Percentiles rank a stretch among this genome's conserved stretches.
phyloP scores from a whole-genome alignment of 2,888 invertebrate genomes.

The Melanostoma mellinum region DNA sequence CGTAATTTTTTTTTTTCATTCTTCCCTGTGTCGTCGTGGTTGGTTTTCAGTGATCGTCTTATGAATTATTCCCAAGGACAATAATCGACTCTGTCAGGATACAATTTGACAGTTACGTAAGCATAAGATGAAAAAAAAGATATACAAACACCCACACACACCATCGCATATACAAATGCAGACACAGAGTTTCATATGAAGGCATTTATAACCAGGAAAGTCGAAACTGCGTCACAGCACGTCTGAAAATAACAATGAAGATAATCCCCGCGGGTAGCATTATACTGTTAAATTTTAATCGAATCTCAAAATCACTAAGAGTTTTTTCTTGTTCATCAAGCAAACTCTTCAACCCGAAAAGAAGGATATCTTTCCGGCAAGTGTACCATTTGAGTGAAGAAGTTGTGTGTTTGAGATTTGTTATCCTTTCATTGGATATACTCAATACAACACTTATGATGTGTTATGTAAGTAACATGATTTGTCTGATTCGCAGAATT shows the following conservation, averaged over 20 bases:
- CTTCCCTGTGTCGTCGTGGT: neutral
- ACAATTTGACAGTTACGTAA: constrained; percentile 48
- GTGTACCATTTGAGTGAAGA: too few relatives aligned
- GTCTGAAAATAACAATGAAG: neutral
- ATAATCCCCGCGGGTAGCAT: constrained; percentile 33
- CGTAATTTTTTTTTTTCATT: neutral
- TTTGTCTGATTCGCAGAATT: too few relatives aligned
- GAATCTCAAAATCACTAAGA: constrained; percentile 49
- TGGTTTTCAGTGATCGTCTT: constrained; percentile 25
- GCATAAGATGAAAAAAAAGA: neutral
- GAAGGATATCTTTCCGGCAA: too few relatives aligned
- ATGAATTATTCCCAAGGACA: constrained; percentile 57
- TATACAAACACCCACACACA: too few relatives aligned
- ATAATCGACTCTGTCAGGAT: constrained; percentile 54
- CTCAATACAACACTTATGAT: too few relatives aligned
- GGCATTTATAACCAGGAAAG: neutral
- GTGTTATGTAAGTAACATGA: too few relatives aligned
- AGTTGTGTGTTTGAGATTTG: too few relatives aligned
- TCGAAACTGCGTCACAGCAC: neutral
- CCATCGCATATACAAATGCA: too few relatives aligned
- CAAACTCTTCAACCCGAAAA: neutral
- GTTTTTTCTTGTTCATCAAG: constrained; percentile 44
- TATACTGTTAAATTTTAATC: constrained; percentile 53
- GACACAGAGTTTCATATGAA: too few relatives aligned
- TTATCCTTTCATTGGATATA: too few relatives aligned